Evolutionary conservation across 2,888 invertebrate species (phyloP).

Genomic region (Frankliniella fusca): DNA sequence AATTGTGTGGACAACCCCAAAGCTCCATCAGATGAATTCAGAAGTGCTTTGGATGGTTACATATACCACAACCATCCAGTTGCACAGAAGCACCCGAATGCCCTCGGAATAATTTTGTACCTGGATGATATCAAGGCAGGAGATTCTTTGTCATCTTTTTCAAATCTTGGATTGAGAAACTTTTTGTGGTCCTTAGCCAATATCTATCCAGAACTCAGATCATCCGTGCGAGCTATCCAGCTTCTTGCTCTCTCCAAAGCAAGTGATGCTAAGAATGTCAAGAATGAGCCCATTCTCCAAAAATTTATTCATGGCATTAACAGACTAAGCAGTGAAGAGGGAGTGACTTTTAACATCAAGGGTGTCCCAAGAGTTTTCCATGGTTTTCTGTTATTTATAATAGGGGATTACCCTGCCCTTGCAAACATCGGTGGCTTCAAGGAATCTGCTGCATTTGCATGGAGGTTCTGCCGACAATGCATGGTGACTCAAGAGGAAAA

Average conservation of each 20-base stretch:
- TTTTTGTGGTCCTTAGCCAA: not conserved
- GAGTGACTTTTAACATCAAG: not conserved
- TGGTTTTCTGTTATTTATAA: not conserved
- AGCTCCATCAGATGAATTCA: not conserved
- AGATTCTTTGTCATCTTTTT: not conserved
- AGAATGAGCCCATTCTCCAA: not conserved
- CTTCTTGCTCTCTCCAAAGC: not conserved
- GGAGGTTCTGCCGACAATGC: conserved; percentile 5
- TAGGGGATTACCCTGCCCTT: not conserved
- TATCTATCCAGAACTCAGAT: conserved; percentile 1
- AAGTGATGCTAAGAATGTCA: not conserved
- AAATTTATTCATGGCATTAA: not conserved
- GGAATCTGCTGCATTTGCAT: conserved; percentile 1
- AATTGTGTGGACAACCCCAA: conserved; percentile 17
- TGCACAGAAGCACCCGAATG: not conserved
- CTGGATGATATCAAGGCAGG: not conserved
- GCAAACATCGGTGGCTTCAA: not conserved
- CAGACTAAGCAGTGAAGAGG: not conserved
- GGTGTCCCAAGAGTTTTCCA: not conserved
- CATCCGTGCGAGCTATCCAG: not conserved
- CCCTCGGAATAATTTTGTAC: not conserved
- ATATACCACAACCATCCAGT: not conserved
- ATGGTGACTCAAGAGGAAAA: not conserved
- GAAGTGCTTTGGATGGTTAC: not conserved
- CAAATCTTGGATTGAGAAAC: not conserved